Evolutionary conservation across 2,113 vertebrate genomes (phyloP).

Genomic region (Dipodomys spectabilis): DNA sequence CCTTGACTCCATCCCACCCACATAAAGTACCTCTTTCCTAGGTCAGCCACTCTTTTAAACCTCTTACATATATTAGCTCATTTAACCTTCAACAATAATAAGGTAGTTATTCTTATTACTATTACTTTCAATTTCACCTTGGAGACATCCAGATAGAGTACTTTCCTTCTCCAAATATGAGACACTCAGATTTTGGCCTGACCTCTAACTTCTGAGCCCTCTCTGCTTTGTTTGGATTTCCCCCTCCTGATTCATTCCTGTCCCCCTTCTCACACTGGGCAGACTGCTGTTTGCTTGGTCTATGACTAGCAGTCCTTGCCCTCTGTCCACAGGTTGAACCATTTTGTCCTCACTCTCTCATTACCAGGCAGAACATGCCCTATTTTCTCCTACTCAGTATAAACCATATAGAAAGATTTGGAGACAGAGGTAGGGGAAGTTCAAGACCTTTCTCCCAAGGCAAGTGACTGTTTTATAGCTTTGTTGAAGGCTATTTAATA

Average conservation of each 20-base stretch:
- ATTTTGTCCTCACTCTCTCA: background rate
- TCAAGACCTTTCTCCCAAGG: background rate
- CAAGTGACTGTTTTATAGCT: slow-evolving; percentile 6
- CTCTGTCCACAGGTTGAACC: background rate
- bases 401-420: too few relatives aligned
- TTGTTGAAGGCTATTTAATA: slow-evolving; percentile 11
- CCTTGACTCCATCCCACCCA: too few relatives aligned
- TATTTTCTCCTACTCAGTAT: background rate
- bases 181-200: background rate
- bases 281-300: background rate
- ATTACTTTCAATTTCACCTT: background rate
- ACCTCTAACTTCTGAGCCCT: background rate
- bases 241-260: background rate
- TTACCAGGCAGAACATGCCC: background rate
- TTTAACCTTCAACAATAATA: background rate
- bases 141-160: background rate
- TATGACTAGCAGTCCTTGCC: background rate
- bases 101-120: background rate
- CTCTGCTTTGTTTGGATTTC: background rate
- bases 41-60: background rate
- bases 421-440: too few relatives aligned
- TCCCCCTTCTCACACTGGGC: background rate
- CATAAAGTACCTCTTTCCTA: too few relatives aligned
- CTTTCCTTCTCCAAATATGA: background rate
- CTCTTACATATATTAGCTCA: background rate